Percentiles rank a stretch among this genome's conserved stretches.
Conservation (phyloP, 2,113 vertebrate genomes). For the Tupaia chinensis region DNA sequence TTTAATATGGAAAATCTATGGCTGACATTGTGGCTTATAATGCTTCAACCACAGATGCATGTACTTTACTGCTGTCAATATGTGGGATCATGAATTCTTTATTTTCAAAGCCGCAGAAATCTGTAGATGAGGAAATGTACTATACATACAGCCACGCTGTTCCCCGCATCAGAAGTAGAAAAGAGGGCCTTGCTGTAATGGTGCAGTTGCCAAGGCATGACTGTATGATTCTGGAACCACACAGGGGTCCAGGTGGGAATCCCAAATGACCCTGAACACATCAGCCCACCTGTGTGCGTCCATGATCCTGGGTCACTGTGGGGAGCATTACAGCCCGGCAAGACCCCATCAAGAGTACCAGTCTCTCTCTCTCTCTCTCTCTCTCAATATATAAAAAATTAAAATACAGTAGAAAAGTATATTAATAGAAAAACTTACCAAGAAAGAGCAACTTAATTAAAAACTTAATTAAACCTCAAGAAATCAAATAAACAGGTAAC, state of each 20-base stretch:
- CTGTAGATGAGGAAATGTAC: neutral
- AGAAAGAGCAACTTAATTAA: neutral
- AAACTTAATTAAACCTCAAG: neutral
- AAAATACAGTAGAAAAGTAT: too few species aligned
- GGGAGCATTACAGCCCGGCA: too few species aligned
- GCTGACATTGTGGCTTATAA: neutral
- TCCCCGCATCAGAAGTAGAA: neutral
- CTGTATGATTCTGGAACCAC: too few species aligned
- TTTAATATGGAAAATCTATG: conserved; percentile 34
- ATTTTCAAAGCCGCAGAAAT: neutral
- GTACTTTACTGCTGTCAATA: neutral
- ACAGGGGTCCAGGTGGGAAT: too few species aligned
- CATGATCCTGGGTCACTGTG: too few species aligned
- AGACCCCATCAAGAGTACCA: too few species aligned
- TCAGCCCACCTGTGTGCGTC: too few species aligned
- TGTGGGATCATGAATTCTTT: neutral
- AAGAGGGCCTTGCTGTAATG: neutral
- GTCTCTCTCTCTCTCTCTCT: too few species aligned
- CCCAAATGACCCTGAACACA: too few species aligned
- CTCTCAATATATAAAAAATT: too few species aligned
- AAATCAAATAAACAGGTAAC: neutral
- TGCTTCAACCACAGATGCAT: neutral
- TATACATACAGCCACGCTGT: neutral
- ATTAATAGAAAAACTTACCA: neutral
- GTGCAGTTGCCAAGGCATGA: too few species aligned